phyloP scores from a whole-genome alignment of 2,113 vertebrate genomes.

The Calonectris borealis region DNA sequence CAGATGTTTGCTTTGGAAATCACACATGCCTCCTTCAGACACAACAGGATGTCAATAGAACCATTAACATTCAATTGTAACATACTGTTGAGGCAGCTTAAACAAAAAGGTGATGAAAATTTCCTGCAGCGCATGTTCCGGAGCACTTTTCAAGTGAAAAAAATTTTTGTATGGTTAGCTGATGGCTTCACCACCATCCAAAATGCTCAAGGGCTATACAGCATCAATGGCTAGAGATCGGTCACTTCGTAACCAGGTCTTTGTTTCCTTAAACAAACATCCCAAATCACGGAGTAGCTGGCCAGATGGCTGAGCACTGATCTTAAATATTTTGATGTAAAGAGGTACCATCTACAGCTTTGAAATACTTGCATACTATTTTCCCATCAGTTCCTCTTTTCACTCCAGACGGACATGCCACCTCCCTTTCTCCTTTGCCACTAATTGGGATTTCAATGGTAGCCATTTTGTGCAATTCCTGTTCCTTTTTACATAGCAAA shows the following conservation, averaged over 20 bases:
- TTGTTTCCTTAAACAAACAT: not conserved
- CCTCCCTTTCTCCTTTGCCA: not conserved
- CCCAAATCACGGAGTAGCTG: not conserved
- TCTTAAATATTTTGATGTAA: not conserved
- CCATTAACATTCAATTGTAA: slow-evolving; percentile 2
- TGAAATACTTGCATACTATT: fast-evolving
- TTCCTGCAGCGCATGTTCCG: slow-evolving; percentile 17
- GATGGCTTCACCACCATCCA: not conserved
- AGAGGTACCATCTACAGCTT: not conserved
- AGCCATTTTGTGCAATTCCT: not conserved
- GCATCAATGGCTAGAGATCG: not conserved
- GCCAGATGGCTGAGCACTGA: not conserved
- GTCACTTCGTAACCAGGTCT: fast-evolving
- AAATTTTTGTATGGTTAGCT: not conserved
- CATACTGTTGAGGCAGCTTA: not conserved
- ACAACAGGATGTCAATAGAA: slow-evolving; percentile 68
- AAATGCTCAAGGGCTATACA: not conserved
- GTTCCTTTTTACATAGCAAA: fast-evolving
- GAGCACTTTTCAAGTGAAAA: not conserved
- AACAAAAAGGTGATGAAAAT: slow-evolving; percentile 42
- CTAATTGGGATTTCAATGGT: fast-evolving
- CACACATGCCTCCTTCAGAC: slow-evolving; percentile 43
- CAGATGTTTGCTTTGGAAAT: slow-evolving; percentile 68
- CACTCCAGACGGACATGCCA: fast-evolving
- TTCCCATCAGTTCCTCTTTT: not conserved